phyloP scores from a whole-genome alignment of 2,888 invertebrate species.

The Sturmia bella region DNA sequence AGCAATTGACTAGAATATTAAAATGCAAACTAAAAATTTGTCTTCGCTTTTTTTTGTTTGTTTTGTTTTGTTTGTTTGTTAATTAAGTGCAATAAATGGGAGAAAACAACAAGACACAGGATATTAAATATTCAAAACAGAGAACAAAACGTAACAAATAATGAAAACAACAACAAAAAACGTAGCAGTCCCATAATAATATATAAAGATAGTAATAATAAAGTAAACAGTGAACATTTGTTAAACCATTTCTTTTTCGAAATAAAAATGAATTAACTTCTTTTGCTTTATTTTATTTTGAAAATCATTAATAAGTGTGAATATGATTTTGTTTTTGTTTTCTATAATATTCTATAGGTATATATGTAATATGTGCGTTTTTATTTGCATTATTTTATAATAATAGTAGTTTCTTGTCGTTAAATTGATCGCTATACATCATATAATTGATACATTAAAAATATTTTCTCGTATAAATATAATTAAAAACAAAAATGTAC shows the following conservation, averaged over 20 bases:
- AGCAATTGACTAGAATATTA: too few relatives aligned
- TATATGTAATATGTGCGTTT: slow-evolving; percentile 54
- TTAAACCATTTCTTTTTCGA: slow-evolving; percentile 6
- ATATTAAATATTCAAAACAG: slow-evolving; percentile 26
- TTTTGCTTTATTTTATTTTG: slow-evolving; percentile 46
- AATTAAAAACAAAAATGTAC: slow-evolving; percentile 42
- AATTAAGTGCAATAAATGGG: not conserved
- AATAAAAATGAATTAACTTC: slow-evolving; percentile 16
- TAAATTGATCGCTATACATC: slow-evolving; percentile 43
- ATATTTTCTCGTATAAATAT: slow-evolving; percentile 17
- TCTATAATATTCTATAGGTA: not conserved
- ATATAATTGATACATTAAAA: slow-evolving; percentile 41
- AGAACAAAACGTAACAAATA: not conserved
- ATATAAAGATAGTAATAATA: not conserved
- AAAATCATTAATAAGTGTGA: slow-evolving; percentile 34
- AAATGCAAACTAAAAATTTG: too few relatives aligned
- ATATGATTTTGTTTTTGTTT: slow-evolving; percentile 43
- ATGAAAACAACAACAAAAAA: too few relatives aligned
- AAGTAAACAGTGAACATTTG: not conserved
- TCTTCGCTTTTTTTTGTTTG: too few relatives aligned
- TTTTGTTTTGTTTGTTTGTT: not conserved
- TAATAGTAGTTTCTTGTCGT: slow-evolving; percentile 9
- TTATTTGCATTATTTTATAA: slow-evolving; percentile 34
- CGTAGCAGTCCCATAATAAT: not conserved
- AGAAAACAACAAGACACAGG: slow-evolving; percentile 19